Evolutionary conservation across 2,888 invertebrate genomes (phyloP).

Genomic region (Orthosia incerta): DNA sequence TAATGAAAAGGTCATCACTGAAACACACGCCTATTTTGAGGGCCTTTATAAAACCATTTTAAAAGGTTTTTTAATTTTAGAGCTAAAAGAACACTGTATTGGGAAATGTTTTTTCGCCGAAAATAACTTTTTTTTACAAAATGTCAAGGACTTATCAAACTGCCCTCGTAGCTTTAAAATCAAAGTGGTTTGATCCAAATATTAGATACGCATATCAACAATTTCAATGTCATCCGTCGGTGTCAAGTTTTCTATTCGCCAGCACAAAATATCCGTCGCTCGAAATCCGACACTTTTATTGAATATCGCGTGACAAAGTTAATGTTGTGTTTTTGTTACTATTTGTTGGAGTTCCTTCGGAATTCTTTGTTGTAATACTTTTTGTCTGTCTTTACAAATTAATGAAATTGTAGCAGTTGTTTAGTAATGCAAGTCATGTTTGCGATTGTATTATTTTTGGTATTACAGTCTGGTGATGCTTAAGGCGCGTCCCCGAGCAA

Average conservation of each 20-base stretch:
- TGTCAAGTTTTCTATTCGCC: constrained; percentile 59
- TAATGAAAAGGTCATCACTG: too few species aligned
- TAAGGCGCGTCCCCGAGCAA: too few species aligned
- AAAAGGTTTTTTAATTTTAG: too few species aligned
- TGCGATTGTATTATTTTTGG: neutral
- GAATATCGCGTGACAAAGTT: constrained; percentile 67
- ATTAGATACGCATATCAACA: constrained; percentile 43
- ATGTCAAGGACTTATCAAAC: too few species aligned
- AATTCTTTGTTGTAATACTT: constrained; percentile 13
- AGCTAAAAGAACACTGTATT: too few species aligned
- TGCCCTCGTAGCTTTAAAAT: constrained; percentile 17
- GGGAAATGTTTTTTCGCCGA: too few species aligned
- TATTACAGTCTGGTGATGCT: neutral
- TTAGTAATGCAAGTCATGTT: neutral
- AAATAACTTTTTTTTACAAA: too few species aligned
- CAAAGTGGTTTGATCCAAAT: constrained; percentile 27
- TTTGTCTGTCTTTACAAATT: constrained; percentile 33
- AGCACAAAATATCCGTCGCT: constrained; percentile 70
- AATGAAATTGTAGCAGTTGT: constrained; percentile 11
- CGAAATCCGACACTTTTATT: constrained; percentile 64
- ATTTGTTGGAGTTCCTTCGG: constrained; percentile 17
- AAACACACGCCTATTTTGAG: too few species aligned
- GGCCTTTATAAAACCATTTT: too few species aligned
- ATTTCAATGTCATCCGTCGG: constrained; percentile 62
- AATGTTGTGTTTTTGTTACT: constrained; percentile 65